Evolutionary conservation across 2,888 invertebrate species (phyloP).

Genomic region (Myopa tessellatipennis): DNA sequence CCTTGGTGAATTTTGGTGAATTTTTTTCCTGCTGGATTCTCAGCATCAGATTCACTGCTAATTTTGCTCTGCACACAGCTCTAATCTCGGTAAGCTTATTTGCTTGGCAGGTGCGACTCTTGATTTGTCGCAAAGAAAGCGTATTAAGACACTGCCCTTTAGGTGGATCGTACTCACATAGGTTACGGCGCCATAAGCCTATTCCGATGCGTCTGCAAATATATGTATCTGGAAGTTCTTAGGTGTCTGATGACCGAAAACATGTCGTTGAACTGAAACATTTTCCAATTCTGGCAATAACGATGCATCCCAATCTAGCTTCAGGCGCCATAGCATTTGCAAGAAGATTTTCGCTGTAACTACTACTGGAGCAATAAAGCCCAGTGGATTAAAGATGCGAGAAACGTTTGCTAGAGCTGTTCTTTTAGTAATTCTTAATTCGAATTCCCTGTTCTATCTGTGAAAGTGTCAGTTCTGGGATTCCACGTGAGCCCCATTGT

Average conservation of each 20-base stretch:
- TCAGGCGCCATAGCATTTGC: not conserved
- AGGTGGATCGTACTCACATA: not conserved
- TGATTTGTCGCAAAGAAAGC: slow-evolving; percentile 9
- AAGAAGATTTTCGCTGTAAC: not conserved
- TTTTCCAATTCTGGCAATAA: not conserved
- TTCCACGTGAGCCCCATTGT: slow-evolving; percentile 35
- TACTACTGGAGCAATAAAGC: slow-evolving; percentile 11
- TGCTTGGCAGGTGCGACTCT: slow-evolving; percentile 3
- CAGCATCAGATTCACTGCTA: not conserved
- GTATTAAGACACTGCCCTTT: not conserved
- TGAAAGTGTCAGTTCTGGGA: slow-evolving; percentile 37
- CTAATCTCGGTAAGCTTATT: not conserved
- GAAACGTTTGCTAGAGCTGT: not conserved
- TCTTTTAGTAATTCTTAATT: not conserved
- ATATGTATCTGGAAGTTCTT: not conserved
- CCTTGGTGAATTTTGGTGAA: not conserved
- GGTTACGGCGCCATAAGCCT: slow-evolving; percentile 3
- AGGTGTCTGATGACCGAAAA: not conserved
- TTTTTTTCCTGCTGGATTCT: too few relatives aligned
- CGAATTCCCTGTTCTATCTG: slow-evolving; percentile 24
- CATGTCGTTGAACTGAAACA: not conserved
- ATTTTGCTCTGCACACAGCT: not conserved
- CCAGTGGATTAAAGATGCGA: slow-evolving; percentile 11
- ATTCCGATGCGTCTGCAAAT: not conserved
- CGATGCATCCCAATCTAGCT: slow-evolving; percentile 7